Evolutionary conservation across 2,113 vertebrate species (phyloP), one percentile per base, ranked within the genome.

Genomic region (Pipra filicauda): DNA sequence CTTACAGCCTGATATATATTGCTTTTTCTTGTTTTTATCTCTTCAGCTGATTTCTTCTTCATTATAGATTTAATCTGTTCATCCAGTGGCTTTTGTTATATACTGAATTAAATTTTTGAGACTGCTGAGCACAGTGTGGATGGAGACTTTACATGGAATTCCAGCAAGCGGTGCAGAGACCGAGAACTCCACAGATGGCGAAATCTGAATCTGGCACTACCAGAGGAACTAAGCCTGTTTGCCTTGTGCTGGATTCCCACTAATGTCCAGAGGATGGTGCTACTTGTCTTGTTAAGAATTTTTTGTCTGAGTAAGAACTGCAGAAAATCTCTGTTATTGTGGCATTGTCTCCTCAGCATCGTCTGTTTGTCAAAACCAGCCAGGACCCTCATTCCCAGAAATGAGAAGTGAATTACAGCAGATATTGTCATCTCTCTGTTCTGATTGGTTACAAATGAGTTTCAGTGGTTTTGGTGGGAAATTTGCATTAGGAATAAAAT

Each of bases 191-290:
- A 14, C 10, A 5, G 51, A 88, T 13, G 9, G 31, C 1, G 10
- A 80, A 48, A 71, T 59, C 12, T 83, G 85, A 77, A 62, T 59
- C 51, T 7, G 1, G 12, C 48, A 43, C 12, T 65, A 30, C 37
- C 74, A 15, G 28, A 75, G 21, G 49, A 86, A 57, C 15, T 8
- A 37, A 80, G 55, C 15, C 24, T 41, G 37, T 70, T 80, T 76
- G 37, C 67, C 77, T 80, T 74, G 35, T 70, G 79, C 65, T 97
- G 17, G 24, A 77, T 94, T 96, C 64, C 90, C 91, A 30, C 52
- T 27, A 75, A 77, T 57, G 88, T 88, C 95, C 95, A 97, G 95
- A 93, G 85, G 96, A 95, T 95, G 96, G 96, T 96, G 96, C 95
- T 96, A 91, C 92, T 94, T 80, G 80, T 89, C 95, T 92, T 94